A percentile compares a stretch with the other conserved stretches of the same genome.
Conservation (phyloP, 2,113 vertebrate species). For the Aleadryas rufinucha region DNA sequence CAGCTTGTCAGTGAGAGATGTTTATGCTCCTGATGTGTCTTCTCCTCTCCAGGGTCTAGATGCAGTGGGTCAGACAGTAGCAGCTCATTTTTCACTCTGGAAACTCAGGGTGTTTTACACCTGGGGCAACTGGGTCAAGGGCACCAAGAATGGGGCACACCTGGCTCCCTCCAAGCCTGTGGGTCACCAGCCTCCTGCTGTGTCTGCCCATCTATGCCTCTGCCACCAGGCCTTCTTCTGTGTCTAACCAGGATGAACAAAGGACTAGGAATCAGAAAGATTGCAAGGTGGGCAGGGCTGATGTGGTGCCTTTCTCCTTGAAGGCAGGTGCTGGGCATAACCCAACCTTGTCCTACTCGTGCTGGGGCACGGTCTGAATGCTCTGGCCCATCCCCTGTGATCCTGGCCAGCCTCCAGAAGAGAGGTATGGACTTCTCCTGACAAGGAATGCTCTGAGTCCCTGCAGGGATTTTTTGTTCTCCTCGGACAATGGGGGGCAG, state of each 20-base stretch:
- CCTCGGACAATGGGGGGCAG: neutral
- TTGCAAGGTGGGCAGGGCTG: neutral
- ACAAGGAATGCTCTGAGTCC: neutral
- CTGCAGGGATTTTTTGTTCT: neutral
- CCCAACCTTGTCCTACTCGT: neutral
- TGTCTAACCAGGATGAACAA: neutral
- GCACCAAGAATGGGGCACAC: fast-evolving
- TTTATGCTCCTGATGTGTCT: neutral
- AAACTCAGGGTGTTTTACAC: neutral
- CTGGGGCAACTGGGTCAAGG: neutral
- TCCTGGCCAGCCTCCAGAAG: neutral
- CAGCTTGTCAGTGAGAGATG: neutral
- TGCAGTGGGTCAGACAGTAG: neutral
- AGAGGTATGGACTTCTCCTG: neutral
- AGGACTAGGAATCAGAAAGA: neutral
- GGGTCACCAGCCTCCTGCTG: neutral
- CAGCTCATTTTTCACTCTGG: neutral
- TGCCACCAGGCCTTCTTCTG: neutral
- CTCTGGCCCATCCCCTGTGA: neutral
- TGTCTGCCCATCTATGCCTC: neutral
- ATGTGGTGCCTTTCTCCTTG: neutral
- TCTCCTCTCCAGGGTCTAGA: neutral
- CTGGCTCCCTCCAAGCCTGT: neutral
- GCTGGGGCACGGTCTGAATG: neutral
- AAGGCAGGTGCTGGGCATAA: neutral